Percentiles rank a stretch among this genome's conserved stretches.
Conservation (phyloP, 2,888 invertebrate genomes). For the Cantharis lateralis region DNA sequence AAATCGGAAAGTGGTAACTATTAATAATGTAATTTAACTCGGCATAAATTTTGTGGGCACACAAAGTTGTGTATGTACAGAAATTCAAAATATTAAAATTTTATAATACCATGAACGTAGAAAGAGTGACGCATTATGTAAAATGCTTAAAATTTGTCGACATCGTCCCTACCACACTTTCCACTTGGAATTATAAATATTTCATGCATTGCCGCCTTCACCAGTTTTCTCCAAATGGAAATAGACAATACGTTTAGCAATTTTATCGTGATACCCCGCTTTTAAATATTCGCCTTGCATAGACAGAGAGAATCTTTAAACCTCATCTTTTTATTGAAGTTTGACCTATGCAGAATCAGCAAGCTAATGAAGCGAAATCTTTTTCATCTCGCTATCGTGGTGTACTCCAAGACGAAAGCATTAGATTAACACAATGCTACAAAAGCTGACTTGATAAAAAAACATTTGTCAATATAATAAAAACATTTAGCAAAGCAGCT, state of each 20-base stretch:
- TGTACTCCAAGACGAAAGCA: no score
- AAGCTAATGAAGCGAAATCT: no score
- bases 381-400: no score
- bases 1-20: slow-evolving; percentile 23
- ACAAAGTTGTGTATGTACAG: background rate
- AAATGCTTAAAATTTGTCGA: background rate
- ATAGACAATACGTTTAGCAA: background rate
- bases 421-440: no score
- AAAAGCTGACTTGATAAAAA: no score
- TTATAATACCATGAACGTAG: background rate
- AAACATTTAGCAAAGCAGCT: no score
- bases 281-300: background rate
- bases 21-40: slow-evolving; percentile 30
- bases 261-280: background rate
- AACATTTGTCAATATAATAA: no score
- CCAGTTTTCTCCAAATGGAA: background rate
- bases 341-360: no score
- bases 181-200: background rate
- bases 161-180: background rate
- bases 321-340: no score
- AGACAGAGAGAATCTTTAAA: no score
- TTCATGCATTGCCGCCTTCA: background rate
- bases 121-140: background rate
- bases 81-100: background rate
- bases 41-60: slow-evolving; percentile 7